These are phyloP conservation scores for Gryon sp. DNA, from an alignment of 1,140 invertebrate species.

Conservation along the genomic window DNA sequence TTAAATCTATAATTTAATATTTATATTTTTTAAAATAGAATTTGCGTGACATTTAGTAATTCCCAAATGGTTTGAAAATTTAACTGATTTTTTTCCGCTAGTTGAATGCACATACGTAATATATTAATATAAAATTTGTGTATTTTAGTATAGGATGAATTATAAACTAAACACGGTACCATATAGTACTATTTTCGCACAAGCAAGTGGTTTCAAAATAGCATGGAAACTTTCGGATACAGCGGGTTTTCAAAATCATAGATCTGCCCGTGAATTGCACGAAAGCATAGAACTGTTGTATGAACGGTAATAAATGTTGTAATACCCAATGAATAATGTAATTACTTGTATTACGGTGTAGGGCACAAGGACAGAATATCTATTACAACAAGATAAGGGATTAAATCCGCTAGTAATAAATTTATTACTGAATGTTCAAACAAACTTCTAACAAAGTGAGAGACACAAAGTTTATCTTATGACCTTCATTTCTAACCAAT, in stretches of 20 bases:
- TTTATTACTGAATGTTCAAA: neutral
- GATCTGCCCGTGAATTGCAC: slow-evolving; percentile 67
- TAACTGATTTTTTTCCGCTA: no score
- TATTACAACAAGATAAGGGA: slow-evolving; percentile 18
- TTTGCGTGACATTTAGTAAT: no score
- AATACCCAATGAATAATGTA: slow-evolving; percentile 69
- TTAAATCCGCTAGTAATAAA: slow-evolving; percentile 10
- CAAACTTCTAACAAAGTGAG: neutral
- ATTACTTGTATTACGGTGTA: neutral
- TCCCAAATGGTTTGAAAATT: no score
- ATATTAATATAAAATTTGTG: slow-evolving; percentile 11
- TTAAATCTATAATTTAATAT: no score
- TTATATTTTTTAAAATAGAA: no score
- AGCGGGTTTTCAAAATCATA: slow-evolving; percentile 40
- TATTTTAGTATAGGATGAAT: slow-evolving; percentile 74
- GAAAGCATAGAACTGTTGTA: slow-evolving; percentile 69
- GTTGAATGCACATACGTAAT: no score
- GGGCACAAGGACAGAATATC: slow-evolving; percentile 16
- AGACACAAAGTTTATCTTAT: no score
- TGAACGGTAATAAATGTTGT: slow-evolving; percentile 76
- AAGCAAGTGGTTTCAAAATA: slow-evolving; percentile 75
- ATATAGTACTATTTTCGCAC: slow-evolving; percentile 71
- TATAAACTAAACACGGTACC: slow-evolving; percentile 72
- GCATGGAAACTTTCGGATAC: slow-evolving; percentile 72
- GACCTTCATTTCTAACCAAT: no score